These are phyloP conservation scores for Diacarnus erythraeanus DNA, from an alignment of 37 sponge, comb jelly and placozoan genomes.

Conservation along the genomic window DNA sequence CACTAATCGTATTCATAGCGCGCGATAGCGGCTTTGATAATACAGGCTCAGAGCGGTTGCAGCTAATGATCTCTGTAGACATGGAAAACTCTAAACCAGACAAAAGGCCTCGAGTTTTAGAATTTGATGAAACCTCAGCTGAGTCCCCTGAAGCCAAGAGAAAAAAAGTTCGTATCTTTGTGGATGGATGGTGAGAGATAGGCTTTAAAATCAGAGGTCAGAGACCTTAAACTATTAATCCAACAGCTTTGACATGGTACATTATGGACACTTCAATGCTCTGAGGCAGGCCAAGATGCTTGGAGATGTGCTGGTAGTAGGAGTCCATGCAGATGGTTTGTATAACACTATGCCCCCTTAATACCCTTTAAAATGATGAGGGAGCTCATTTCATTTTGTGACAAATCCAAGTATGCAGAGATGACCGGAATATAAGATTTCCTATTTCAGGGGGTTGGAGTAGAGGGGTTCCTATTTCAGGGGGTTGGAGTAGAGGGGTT, in stretches of 20 bases:
- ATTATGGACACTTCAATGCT: constrained; percentile 97
- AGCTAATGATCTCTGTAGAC: no score
- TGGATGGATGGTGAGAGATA: constrained; percentile 82
- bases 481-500: no score
- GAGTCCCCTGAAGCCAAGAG: constrained; percentile 26
- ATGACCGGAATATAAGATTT: no score
- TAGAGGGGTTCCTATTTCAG: no score
- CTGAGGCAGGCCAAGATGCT: constrained; percentile 92
- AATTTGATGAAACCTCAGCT: not conserved
- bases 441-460: no score
- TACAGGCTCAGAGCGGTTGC: not conserved
- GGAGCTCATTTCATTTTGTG: no score
- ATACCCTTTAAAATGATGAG: no score
- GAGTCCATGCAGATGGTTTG: constrained; percentile 93
- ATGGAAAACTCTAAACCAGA: no score
- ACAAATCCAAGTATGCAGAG: no score
- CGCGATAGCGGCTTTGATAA: not conserved
- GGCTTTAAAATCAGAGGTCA: not conserved
- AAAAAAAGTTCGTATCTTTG: constrained; percentile 76
- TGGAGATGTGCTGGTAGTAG: constrained; percentile 90
- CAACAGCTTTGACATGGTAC: constrained; percentile 88
- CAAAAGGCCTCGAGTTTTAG: not conserved
- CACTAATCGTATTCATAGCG: not conserved
- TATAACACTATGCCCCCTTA: not conserved
- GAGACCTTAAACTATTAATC: not conserved